Evolutionary conservation across 2,113 vertebrate species (phyloP).

Genomic region (Petroica traversi): DNA sequence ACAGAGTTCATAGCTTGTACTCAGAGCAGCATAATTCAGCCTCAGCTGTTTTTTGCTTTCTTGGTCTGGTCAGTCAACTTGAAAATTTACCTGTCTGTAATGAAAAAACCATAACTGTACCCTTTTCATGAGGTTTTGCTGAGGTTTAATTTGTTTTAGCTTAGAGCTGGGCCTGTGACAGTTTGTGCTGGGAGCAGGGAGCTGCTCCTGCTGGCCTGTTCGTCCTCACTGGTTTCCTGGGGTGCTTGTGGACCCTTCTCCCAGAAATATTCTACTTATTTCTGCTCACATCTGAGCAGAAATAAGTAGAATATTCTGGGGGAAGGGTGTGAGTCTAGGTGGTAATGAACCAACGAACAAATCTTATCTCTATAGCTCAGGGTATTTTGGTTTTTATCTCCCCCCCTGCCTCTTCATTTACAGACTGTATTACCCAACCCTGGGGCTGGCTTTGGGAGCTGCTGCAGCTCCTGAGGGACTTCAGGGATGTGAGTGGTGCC

Average conservation of each 20-base stretch:
- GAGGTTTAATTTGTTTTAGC: not conserved
- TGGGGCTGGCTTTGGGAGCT: not conserved
- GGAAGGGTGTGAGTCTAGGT: not conserved
- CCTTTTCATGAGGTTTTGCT: not conserved
- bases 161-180: not conserved
- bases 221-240: rapidly evolving
- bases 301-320: too few relatives aligned
- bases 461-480: not conserved
- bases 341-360: not conserved
- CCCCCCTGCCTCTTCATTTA: not conserved
- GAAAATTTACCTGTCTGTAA: slow-evolving; percentile 10
- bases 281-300: too few relatives aligned
- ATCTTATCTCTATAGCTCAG: not conserved
- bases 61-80: not conserved
- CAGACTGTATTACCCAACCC: rapidly evolving
- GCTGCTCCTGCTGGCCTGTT: not conserved
- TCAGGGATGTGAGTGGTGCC: not conserved
- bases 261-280: not conserved
- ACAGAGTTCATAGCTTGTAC: not conserved
- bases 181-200: not conserved
- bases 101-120: not conserved
- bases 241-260: not conserved
- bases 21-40: not conserved
- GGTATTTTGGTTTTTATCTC: not conserved
- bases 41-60: not conserved